Conservation (phyloP, 2,888 invertebrate species). For the Bhutanitis thaidina region DNA sequence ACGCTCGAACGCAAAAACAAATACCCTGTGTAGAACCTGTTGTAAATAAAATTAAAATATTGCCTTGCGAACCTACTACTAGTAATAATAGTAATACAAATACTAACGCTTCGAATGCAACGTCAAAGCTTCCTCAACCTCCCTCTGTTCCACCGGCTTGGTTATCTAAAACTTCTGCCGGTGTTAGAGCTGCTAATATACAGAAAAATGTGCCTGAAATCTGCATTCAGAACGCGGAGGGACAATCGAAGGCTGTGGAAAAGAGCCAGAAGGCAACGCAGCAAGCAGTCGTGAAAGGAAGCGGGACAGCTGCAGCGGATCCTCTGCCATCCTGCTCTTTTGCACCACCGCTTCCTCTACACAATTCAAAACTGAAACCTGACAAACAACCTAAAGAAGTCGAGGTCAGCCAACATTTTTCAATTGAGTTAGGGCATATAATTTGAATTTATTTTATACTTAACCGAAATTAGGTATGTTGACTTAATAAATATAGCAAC, state of each 20-base stretch:
- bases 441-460: slow-evolving; percentile 9
- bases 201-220: slow-evolving; percentile 51
- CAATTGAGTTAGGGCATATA: slow-evolving; percentile 8
- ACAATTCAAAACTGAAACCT: slow-evolving; percentile 55
- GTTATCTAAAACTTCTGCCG: slow-evolving; percentile 39
- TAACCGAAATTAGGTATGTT: slow-evolving; percentile 13
- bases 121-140: slow-evolving; percentile 49
- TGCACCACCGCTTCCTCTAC: slow-evolving; percentile 41
- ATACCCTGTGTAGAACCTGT: slow-evolving; percentile 24
- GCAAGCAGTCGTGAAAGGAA: slow-evolving; percentile 36
- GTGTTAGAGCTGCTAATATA: slow-evolving; percentile 33
- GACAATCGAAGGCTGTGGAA: slow-evolving; percentile 35
- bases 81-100: slow-evolving; percentile 30
- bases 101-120: slow-evolving; percentile 30
- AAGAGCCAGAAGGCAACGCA: slow-evolving; percentile 41
- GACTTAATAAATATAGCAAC: slow-evolving; percentile 38
- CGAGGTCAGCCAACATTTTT: slow-evolving; percentile 62
- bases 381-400: slow-evolving; percentile 65
- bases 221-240: slow-evolving; percentile 52
- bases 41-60: slow-evolving; percentile 18
- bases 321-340: slow-evolving; percentile 68
- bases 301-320: slow-evolving; percentile 38
- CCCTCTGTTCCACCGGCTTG: slow-evolving; percentile 69
- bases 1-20: slow-evolving; percentile 8
- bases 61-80: slow-evolving; percentile 19